Conservation (phyloP, 2,797 vertebrate genomes). For the Mionectes olivaceus region DNA sequence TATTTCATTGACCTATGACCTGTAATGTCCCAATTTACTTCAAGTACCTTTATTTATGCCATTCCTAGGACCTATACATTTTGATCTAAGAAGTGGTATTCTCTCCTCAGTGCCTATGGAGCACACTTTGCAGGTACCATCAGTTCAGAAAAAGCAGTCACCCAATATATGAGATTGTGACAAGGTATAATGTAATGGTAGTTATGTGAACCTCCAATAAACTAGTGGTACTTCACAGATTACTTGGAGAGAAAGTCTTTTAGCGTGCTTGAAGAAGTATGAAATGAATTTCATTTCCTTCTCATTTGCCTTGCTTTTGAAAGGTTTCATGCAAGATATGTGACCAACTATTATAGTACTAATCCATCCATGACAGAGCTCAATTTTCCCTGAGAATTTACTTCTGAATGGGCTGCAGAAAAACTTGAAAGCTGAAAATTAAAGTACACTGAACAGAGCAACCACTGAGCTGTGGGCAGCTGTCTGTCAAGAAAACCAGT, state of each 20-base stretch:
- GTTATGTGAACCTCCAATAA: slow-evolving; percentile 87
- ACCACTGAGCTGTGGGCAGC: slow-evolving; percentile 79
- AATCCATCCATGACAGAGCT: slow-evolving; percentile 99
- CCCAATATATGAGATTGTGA: slow-evolving; percentile 84
- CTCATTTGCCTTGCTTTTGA: slow-evolving; percentile 95
- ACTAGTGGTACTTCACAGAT: slow-evolving; percentile 86
- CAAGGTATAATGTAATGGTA: slow-evolving; percentile 87
- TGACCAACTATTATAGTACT: slow-evolving; percentile 97
- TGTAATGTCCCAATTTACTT: slow-evolving; percentile 74
- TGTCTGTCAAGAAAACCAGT: slow-evolving; percentile 84
- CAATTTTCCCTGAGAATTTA: slow-evolving; percentile 98
- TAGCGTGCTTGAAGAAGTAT: slow-evolving; percentile 96
- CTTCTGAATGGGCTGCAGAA: slow-evolving; percentile 85
- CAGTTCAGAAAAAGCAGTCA: slow-evolving; percentile 83
- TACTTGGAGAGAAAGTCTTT: slow-evolving; percentile 87
- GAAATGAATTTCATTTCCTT: slow-evolving; percentile 98
- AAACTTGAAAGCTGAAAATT: slow-evolving; percentile 87
- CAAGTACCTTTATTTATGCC: slow-evolving; percentile 78
- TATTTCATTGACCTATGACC: slow-evolving; percentile 79
- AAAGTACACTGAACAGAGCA: slow-evolving; percentile 85
- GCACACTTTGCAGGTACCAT: slow-evolving; percentile 74
- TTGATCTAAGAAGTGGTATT: slow-evolving; percentile 74
- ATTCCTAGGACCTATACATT: slow-evolving; percentile 71
- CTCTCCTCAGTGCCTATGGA: slow-evolving; percentile 59
- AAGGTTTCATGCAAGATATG: slow-evolving; percentile 94